A percentile compares a stretch with the other conserved stretches of the same genome.
phyloP scores from a whole-genome alignment of 2,797 vertebrate species.

The Lagorchestes hirsutus region DNA sequence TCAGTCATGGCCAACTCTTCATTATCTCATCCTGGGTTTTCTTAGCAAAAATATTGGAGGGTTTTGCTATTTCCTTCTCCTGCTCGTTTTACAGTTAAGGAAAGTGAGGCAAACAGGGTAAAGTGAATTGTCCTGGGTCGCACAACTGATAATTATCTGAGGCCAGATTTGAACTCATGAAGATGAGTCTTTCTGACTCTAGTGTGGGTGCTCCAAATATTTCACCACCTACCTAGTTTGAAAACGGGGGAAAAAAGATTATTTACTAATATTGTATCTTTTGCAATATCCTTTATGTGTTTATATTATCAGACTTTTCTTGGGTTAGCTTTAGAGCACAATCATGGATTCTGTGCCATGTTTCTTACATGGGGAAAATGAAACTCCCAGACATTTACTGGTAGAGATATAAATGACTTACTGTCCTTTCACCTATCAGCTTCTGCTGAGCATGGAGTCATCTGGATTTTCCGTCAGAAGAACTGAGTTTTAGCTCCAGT shows the following conservation, averaged over 20 bases:
- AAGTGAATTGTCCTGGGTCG: background rate
- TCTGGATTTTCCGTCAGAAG: background rate
- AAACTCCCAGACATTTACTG: background rate
- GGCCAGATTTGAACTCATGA: background rate
- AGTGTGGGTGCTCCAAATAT: background rate
- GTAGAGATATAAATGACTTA: background rate
- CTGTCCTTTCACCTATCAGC: background rate
- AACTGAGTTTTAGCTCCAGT: background rate
- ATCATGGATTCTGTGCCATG: background rate
- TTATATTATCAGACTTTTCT: background rate
- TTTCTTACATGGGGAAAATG: background rate
- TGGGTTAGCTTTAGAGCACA: background rate
- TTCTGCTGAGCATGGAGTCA: background rate
- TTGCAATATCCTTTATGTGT: background rate
- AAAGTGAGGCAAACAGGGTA: background rate
- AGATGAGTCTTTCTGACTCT: background rate
- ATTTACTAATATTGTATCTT: background rate
- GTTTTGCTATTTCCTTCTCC: background rate
- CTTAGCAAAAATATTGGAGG: background rate
- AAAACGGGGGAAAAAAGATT: constrained; percentile 5
- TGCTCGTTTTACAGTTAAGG: background rate
- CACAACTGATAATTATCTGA: background rate
- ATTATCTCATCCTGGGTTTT: background rate
- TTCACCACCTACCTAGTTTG: background rate
- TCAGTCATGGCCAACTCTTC: background rate